phyloP scores from a whole-genome alignment of 2,113 vertebrate species.

The Sylvia atricapilla region DNA sequence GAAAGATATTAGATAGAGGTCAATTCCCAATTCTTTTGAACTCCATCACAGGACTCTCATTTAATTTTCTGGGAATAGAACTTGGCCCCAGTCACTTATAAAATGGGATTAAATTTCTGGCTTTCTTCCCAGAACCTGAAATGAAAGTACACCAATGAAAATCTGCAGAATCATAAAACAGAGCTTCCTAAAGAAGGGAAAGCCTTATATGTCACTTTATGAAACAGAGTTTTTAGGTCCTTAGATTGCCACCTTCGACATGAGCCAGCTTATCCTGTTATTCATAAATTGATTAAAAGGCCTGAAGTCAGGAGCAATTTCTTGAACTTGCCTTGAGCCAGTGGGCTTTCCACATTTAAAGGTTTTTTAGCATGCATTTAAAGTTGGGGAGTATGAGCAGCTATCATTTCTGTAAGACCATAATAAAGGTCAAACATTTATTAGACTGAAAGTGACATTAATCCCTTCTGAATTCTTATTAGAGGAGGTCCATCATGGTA shows the following conservation, averaged over 20 bases:
- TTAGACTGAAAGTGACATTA: constrained; percentile 46
- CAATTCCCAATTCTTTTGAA: constrained; percentile 48
- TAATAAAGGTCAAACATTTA: constrained; percentile 64
- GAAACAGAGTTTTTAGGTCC: neutral
- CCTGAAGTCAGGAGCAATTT: constrained; percentile 44
- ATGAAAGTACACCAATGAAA: neutral
- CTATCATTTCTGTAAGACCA: constrained; percentile 40
- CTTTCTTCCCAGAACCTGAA: constrained; percentile 37
- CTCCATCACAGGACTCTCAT: constrained; percentile 15
- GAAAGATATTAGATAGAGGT: constrained; percentile 36
- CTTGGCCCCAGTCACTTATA: neutral
- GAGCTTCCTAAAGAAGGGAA: neutral
- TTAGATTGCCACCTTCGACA: neutral
- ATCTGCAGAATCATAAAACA: neutral
- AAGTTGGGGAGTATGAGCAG: constrained; percentile 18
- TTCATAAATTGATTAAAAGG: constrained; percentile 50
- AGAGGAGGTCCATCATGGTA: constrained; percentile 30
- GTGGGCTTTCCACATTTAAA: constrained; percentile 2
- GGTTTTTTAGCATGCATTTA: neutral
- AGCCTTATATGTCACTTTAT: neutral
- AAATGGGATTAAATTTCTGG: constrained; percentile 50
- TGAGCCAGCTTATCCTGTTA: neutral
- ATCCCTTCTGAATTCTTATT: constrained; percentile 41
- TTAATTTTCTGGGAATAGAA: constrained; percentile 51
- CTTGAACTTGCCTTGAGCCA: constrained; percentile 34